Evolutionary conservation across 2,797 vertebrate species (phyloP), one percentile per base, ranked within the genome.

Genomic region (Linurgus olivaceus): DNA sequence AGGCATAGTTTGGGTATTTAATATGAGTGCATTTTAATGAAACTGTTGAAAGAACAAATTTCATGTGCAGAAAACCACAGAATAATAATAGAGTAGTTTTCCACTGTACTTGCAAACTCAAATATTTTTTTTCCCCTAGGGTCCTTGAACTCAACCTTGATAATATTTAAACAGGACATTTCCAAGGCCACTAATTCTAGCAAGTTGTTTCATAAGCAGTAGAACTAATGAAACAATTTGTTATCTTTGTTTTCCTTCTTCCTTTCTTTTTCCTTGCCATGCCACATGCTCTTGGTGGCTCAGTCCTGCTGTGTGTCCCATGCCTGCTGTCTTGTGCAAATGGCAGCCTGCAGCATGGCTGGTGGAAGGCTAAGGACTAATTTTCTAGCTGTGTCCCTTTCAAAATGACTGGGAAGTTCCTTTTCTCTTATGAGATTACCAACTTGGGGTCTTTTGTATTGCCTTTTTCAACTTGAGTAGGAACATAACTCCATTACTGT

Each of bases 21-120:
- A 63, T 88, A 48, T 70, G 59, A 97, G 35, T 83, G 48, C 23
- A 42, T 94, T 91, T 93, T 92, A 96, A 91, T 96, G 72, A 57
- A 93, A 77, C 67, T 88, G 81, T 87, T 94, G 88, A 92, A 95
- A 97, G 90, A 93, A 89, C 68, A 83, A 83, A 94, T 93, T 94
- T 96, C 72, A 68, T 21, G 1, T 95, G 68, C 80, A 29, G 75
- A 94, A 96, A 94, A 79, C 93, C 94, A 79, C 86, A 80, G 33
- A 91, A 77, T 90, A 96, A 87, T 90, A 95, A 87, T 68, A 93
- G 71, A 92, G 45, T 52, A 88, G n/a, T 89, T 95, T 94, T 95
- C 94, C 93, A 92, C 88, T 93, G 68, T 86, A 66, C 57, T 97
- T 95, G 85, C 78, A 87, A 57, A 40, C 72, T 89, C 68, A 80